These are phyloP conservation scores for Oconnorella tubifera DNA, from an alignment of 2,888 invertebrate genomes.

Conservation along the genomic window DNA sequence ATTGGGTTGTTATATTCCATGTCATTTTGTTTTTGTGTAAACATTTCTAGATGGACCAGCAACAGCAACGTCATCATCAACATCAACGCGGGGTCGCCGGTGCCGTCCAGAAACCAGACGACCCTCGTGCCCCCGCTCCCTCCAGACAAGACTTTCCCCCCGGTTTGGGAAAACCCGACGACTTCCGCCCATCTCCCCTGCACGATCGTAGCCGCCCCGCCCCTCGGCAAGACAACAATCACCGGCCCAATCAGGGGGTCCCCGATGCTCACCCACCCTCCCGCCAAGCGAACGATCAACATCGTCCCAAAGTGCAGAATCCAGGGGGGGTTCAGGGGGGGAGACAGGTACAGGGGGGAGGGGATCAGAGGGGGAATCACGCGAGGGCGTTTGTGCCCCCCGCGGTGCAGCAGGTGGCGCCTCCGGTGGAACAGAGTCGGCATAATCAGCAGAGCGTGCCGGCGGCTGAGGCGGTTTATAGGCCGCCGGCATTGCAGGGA, in stretches of 20 bases:
- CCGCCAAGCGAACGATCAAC: background rate
- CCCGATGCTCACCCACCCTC: background rate
- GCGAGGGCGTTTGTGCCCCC: background rate
- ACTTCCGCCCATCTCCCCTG: background rate
- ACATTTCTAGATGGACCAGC: too few species aligned
- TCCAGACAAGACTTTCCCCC: background rate
- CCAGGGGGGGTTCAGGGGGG: background rate
- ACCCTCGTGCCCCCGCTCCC: background rate
- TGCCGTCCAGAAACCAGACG: background rate
- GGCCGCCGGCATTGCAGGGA: constrained; percentile 20
- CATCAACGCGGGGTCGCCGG: background rate
- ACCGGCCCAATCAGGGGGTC: background rate
- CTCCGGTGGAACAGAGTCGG: constrained; percentile 10
- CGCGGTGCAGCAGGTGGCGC: background rate
- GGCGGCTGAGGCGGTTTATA: constrained; percentile 23
- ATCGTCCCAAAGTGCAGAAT: too few species aligned
- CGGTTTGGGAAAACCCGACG: background rate
- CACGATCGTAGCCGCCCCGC: background rate
- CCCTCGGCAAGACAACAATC: background rate
- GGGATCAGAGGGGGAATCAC: background rate
- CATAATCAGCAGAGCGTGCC: constrained; percentile 21
- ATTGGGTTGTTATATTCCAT: too few species aligned
- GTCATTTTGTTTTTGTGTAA: too few species aligned
- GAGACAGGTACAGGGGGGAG: background rate
- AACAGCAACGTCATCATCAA: too few species aligned